Conservation (phyloP, 2,113 vertebrate genomes). For the Heterocephalus glaber region DNA sequence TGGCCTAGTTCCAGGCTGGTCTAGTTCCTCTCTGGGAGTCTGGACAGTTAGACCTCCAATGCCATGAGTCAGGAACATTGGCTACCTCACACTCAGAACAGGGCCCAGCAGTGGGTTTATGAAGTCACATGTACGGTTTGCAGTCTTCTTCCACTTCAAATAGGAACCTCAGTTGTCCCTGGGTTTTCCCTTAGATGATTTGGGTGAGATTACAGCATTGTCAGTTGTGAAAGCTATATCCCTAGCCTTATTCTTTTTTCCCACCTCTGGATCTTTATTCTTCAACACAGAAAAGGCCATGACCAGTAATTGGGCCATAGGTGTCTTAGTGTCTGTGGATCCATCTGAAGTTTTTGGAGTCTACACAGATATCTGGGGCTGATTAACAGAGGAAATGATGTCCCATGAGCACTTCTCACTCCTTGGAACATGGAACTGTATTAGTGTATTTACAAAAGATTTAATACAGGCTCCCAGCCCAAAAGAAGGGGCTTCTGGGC, state of each 20-base stretch:
- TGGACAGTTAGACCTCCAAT: background rate
- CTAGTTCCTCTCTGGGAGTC: background rate
- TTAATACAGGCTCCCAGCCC: no score
- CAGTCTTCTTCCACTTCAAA: background rate
- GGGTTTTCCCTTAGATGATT: background rate
- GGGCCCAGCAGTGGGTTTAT: background rate
- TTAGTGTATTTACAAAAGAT: background rate
- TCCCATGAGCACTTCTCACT: background rate
- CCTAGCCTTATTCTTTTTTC: background rate
- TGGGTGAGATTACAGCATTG: background rate
- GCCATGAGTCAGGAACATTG: background rate
- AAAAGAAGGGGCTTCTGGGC: no score
- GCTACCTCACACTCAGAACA: background rate
- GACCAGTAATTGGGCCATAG: background rate
- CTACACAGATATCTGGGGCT: background rate
- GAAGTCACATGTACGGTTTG: background rate
- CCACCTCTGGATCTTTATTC: background rate
- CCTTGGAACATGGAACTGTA: background rate
- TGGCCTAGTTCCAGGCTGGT: background rate
- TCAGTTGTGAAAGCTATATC: background rate
- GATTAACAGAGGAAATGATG: background rate
- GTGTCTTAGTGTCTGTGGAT: background rate
- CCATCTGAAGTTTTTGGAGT: background rate
- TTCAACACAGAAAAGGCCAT: background rate
- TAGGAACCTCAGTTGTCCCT: background rate